Evolutionary conservation across 2,888 invertebrate genomes (phyloP), one percentile per base, ranked within the genome.

Genomic region (Cryptocephalus primarius): DNA sequence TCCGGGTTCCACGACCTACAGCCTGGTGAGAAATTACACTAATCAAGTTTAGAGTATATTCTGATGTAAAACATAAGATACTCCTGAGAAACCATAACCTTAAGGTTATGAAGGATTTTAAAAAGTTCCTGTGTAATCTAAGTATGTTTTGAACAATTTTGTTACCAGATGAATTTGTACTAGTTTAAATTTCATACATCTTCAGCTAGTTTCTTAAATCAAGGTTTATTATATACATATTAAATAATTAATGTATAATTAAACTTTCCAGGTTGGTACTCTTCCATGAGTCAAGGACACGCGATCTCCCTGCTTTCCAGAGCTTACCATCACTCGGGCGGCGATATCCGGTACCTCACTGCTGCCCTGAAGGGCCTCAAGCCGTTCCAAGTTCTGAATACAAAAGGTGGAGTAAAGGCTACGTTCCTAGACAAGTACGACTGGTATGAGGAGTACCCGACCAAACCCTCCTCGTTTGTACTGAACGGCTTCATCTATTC

Each of bases 381-480:
- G 59, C 82, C 90, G 33, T 92, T 91, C 64, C 77, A 79, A 62
- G 77, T 85, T 49, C 75, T 80, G 8, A 83, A 85, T 55, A 75
- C 73, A 55, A 40, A 40, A 14, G 88, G 88, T 47, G 94, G 94
- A 3, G 90, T 94, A 6, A 74, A 85, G 54, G 88, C 93, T 0
- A 74, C 79, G 55, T 95, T 93, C 73, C 77, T 92, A 71, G 87
- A 86, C 58, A 83, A 84, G 66, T 86, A 83, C 63, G 79, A 85
- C 45, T 97, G 96, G 96, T 97, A 94, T 40, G 97, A 99, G 67
- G 99, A 99, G 68, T 99, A 99, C 71, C 99, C 99, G 1, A 97
- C 97, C 0, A 83, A 81, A 45, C 97, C 97, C 0, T 80, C 93
- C 4, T 84, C 91, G 0, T 96, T 93, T 72, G 96, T 99, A 9